These are phyloP conservation scores for Brachionichthys hirsutus DNA, from an alignment of 2,113 vertebrate genomes.

Conservation along the genomic window DNA sequence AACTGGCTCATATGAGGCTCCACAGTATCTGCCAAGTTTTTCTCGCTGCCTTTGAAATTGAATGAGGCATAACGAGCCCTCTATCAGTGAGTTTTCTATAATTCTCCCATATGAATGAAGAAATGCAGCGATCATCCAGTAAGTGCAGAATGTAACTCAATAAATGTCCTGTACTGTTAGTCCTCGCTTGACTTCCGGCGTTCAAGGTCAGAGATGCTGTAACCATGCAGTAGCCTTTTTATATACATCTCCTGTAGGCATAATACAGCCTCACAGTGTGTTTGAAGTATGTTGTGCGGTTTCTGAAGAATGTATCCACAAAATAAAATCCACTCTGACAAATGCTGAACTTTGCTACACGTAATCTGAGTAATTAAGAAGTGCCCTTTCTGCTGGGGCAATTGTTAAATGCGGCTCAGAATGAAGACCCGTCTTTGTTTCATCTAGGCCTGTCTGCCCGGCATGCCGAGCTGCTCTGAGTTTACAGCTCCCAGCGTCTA, in stretches of 20 bases:
- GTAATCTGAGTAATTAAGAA: constrained; percentile 2
- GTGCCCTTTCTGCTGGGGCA: not conserved
- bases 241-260: constrained; percentile 2
- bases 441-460: constrained; percentile 92
- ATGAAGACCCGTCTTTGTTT: constrained; percentile 21
- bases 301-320: constrained; percentile 15
- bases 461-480: constrained; percentile 97
- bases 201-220: constrained; percentile 43
- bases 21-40: constrained; percentile 51
- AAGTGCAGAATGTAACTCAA: constrained; percentile 40
- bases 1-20: constrained; percentile 48
- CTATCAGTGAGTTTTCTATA: constrained; percentile 50
- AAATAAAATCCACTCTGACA: not conserved
- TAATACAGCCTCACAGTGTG: constrained; percentile 5
- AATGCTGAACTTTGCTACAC: constrained; percentile 2
- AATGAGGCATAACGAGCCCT: constrained; percentile 62
- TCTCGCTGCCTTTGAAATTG: constrained; percentile 64
- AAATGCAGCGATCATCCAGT: constrained; percentile 33
- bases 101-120: constrained; percentile 43
- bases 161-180: constrained; percentile 38
- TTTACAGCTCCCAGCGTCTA: constrained; percentile 95
- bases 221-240: constrained; percentile 33
- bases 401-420: not conserved
- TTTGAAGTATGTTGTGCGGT: not conserved
- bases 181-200: constrained; percentile 28